A percentile compares a stretch with the other conserved stretches of the same genome.
These are phyloP conservation scores for Myotis findleyi DNA, from an alignment of 2,797 vertebrate species.

Conservation along the genomic window DNA sequence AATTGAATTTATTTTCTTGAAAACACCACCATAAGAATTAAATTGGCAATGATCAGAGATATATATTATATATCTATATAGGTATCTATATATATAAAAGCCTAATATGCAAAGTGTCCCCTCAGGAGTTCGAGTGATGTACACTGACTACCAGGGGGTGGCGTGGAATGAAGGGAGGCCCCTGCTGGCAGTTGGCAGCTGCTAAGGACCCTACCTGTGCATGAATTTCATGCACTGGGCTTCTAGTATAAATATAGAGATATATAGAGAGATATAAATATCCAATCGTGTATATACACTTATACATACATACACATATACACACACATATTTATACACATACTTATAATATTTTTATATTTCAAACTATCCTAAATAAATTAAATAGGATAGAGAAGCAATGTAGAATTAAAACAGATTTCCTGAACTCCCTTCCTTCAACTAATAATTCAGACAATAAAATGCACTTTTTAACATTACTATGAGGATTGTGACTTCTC, in stretches of 20 bases:
- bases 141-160: too few relatives aligned
- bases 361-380: neutral
- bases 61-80: neutral
- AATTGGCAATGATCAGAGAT: neutral
- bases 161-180: too few relatives aligned
- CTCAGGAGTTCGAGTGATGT: too few relatives aligned
- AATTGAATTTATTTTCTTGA: neutral
- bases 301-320: neutral
- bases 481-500: neutral
- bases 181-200: too few relatives aligned
- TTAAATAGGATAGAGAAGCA: neutral
- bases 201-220: too few relatives aligned
- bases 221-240: too few relatives aligned
- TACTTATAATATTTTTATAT: neutral
- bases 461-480: neutral
- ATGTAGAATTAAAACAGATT: neutral
- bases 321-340: accelerated
- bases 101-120: too few relatives aligned
- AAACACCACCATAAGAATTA: neutral
- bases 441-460: neutral
- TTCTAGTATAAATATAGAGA: too few relatives aligned
- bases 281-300: neutral
- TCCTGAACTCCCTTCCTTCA: neutral
- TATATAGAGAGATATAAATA: accelerated
- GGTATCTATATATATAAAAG: too few relatives aligned